Percentiles rank a stretch among this genome's conserved stretches.
These are phyloP conservation scores for Sebastes variabilis DNA, from an alignment of 2,797 vertebrate species.

Conservation along the genomic window DNA sequence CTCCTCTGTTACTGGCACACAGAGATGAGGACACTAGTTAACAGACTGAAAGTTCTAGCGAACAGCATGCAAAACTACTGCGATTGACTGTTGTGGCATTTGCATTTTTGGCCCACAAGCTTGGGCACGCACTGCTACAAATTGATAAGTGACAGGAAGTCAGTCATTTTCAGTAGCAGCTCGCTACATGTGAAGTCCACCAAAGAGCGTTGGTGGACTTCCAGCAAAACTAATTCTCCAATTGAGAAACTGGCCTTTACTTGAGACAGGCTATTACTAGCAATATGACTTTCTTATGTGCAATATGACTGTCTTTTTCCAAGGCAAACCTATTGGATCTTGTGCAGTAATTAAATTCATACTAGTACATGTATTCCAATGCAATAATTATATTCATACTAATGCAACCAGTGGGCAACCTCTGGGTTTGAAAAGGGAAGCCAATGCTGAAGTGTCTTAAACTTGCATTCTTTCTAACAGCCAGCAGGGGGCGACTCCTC, in stretches of 20 bases:
- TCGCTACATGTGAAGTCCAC: not conserved
- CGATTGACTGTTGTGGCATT: not conserved
- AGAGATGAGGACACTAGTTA: conserved; percentile 6
- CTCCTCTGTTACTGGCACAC: conserved; percentile 31
- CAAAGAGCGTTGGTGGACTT: not conserved
- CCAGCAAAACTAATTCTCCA: not conserved
- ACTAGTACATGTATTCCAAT: not conserved
- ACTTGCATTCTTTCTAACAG: too few relatives aligned
- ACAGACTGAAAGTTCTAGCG: not conserved
- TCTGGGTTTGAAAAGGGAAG: too few relatives aligned
- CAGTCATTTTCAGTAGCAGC: not conserved
- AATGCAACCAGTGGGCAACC: too few relatives aligned
- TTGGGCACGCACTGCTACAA: not conserved
- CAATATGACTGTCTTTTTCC: not conserved
- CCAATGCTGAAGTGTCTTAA: too few relatives aligned
- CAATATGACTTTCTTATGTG: not conserved
- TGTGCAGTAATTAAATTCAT: not conserved
- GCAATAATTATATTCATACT: not conserved
- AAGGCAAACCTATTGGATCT: not conserved
- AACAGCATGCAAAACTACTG: conserved; percentile 17
- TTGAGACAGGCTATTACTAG: not conserved
- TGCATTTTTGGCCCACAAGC: conserved; percentile 5
- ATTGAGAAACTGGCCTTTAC: not conserved
- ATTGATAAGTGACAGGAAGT: conserved; percentile 12
- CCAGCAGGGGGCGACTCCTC: too few relatives aligned